These are phyloP conservation scores for Drosophila barbarae DNA, from an alignment of 2,888 invertebrate species.

Conservation along the genomic window DNA sequence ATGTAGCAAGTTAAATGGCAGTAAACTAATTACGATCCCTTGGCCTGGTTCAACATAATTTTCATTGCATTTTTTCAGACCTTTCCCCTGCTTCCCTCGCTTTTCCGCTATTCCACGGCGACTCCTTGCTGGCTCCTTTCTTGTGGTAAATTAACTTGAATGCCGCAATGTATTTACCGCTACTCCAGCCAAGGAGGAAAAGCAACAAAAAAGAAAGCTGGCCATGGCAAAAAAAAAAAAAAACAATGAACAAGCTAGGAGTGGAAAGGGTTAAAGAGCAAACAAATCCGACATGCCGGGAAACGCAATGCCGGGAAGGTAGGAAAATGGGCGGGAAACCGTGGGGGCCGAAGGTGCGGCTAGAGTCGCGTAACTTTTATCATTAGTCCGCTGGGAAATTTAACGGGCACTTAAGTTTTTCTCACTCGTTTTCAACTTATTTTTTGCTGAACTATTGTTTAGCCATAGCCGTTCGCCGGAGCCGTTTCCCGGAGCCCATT, in stretches of 20 bases:
- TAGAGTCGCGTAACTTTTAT: constrained; percentile 71
- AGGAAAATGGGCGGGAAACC: constrained; percentile 7
- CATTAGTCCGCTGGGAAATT: constrained; percentile 79
- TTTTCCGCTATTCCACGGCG: neutral
- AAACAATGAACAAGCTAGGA: constrained; percentile 27
- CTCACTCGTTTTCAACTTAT: constrained; percentile 63
- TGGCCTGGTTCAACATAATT: constrained; percentile 43
- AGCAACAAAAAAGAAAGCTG: constrained; percentile 22
- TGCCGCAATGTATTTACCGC: constrained; percentile 72
- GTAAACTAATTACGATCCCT: constrained; percentile 64
- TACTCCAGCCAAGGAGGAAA: constrained; percentile 31
- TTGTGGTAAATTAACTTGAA: constrained; percentile 72
- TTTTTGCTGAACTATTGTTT: constrained; percentile 63
- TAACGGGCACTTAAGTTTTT: constrained; percentile 77
- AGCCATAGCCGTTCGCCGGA: constrained; percentile 46
- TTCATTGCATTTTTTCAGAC: constrained; percentile 26
- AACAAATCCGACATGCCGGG: constrained; percentile 41
- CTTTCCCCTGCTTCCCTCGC: constrained; percentile 16
- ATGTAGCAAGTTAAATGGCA: constrained; percentile 58
- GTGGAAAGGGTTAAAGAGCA: constrained; percentile 58
- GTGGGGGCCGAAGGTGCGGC: constrained; percentile 13
- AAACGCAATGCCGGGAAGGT: constrained; percentile 27
- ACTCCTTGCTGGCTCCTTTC: constrained; percentile 39
- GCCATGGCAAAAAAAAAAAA: constrained; percentile 30
- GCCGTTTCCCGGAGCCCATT: constrained; percentile 11